Percentiles rank a stretch among this genome's conserved stretches.
Conservation (phyloP, 1,140 invertebrate species). For the Apis cerana region DNA sequence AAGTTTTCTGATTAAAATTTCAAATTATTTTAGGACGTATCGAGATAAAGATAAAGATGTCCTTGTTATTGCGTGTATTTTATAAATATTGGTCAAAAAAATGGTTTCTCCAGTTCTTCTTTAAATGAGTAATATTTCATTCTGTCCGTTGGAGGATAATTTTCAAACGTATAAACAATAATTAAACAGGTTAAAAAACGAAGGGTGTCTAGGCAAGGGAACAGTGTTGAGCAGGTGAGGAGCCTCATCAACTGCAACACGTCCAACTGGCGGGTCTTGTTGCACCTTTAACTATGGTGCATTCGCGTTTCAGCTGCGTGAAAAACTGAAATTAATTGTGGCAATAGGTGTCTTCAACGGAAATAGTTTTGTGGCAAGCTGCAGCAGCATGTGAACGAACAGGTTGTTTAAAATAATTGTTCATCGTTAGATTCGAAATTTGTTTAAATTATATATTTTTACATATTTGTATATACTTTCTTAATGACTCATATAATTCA, state of each 20-base stretch:
- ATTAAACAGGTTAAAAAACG: conserved; percentile 46
- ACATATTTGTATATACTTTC: no score
- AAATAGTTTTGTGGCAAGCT: conserved; percentile 35
- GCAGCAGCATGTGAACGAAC: conserved; percentile 4
- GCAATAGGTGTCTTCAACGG: conserved; percentile 51
- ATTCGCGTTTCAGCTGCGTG: conserved; percentile 35
- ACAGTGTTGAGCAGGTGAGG: conserved; percentile 47
- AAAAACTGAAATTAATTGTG: conserved; percentile 56
- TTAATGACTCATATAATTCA: no score
- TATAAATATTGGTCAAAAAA: no score
- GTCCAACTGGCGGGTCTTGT: conserved; percentile 26
- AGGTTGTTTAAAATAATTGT: conserved; percentile 1
- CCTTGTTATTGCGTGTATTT: no score
- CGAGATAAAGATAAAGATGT: no score
- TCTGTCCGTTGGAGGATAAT: neutral
- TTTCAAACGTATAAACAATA: conserved; percentile 31
- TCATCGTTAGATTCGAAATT: no score
- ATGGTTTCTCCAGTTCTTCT: neutral
- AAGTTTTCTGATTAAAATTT: no score
- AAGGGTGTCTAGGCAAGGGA: conserved; percentile 24
- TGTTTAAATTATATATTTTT: no score
- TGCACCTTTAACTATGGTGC: conserved; percentile 29
- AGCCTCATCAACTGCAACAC: conserved; percentile 32
- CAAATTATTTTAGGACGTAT: no score
- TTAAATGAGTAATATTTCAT: neutral